Evolutionary conservation across 2,888 invertebrate genomes (phyloP).

Genomic region (Tanaodytes sp.): DNA sequence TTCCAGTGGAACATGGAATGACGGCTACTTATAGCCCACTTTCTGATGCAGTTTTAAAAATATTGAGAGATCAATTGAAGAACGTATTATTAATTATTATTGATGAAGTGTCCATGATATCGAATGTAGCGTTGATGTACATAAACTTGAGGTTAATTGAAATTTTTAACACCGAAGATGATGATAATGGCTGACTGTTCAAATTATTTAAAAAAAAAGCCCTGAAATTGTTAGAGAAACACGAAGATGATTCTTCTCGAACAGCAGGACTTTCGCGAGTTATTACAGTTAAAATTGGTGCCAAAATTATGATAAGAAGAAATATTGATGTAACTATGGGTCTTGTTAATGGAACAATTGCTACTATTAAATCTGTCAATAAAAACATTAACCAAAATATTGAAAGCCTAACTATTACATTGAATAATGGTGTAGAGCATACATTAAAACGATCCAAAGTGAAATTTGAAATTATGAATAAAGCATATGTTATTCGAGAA

Average conservation of each 20-base stretch:
- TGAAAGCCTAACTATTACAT: constrained; percentile 44
- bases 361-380: no score
- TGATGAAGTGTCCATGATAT: no score
- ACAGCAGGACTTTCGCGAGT: neutral
- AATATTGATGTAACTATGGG: neutral
- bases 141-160: no score
- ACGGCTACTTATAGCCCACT: no score
- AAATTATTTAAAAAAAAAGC: neutral
- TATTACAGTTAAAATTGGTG: neutral
- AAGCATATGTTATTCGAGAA: neutral
- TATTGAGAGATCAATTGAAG: no score
- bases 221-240: constrained; percentile 1
- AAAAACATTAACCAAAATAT: no score
- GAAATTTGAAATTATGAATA: neutral
- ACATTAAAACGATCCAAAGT: neutral
- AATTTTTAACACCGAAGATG: no score
- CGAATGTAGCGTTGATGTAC: no score
- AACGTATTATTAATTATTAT: no score
- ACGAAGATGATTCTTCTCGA: neutral
- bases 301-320: neutral
- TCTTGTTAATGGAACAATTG: no score
- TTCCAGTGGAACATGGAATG: no score
- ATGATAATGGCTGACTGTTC: constrained; percentile 51
- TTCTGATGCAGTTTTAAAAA: no score
- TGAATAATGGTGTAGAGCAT: constrained; percentile 30